Evolutionary conservation across 1,140 invertebrate genomes (phyloP), one percentile per base, ranked within the genome.

Genomic region (Pogonognathellus flavescens): DNA sequence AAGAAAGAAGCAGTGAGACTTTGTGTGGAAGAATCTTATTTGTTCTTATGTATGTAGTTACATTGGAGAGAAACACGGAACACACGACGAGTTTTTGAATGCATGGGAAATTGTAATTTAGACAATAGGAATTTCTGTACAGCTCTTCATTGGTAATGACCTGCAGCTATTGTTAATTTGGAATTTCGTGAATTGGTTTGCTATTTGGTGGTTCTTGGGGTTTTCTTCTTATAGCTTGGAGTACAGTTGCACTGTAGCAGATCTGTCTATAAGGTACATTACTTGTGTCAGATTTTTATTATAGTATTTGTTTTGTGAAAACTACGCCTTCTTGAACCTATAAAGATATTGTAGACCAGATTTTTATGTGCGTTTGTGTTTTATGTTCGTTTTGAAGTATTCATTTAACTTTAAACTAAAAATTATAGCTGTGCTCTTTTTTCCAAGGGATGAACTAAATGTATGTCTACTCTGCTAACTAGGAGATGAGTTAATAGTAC

Each of bases 141-240:
- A 41, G 31, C 31, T 41, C 31, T 41, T 41, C 31, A 6, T 41
- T 41, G 31, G 31, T 41, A 41, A 41, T 41, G 31, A 41, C 31
- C 31, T 5, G 1, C 18, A n/a, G 6, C 70, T 76, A 49, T 41
- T 41, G 70, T 76, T 76, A 76, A 76, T 14, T 18, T 10, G 41
- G 70, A 76, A 76, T 76, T 76, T 76, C 31, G 41, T 50, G 70
- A 50, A 76, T 76, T 76, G 70, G 70, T n/a, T 76, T 41, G 31
- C 14, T 18, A 76, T 57, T 11, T 4, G 25, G 22, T 66, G 62
- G 22, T 25, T 25, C 4, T 62, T 66, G 62, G 25, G 62, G 62
- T 66, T 66, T 66, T 66, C 62, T 11, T 22, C 7, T 20, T 66
- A 25, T 22, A 66, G 9, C 0, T 25, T 25, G 62, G 62, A n/a